Base-by-base conservation (phyloP, 2,797 vertebrate species). In the Tympanoctomys barrerae region DNA sequence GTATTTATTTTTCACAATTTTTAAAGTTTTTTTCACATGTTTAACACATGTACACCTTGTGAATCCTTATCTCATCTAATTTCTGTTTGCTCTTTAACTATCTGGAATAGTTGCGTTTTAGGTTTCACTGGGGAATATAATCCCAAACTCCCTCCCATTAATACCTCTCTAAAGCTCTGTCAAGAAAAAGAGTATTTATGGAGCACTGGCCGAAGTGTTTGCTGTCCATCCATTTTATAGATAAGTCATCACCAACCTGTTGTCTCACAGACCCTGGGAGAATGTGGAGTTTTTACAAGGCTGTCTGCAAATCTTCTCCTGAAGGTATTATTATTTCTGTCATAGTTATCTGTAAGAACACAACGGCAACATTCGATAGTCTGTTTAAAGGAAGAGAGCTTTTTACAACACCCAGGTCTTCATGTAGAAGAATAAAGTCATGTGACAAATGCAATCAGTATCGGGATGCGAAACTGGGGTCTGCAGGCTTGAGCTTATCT, bases 171-270 rank as follows among this genome's bases (percentile, higher is more conserved):
- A 42, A 64, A 57, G 66, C 81, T 54, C 61, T 70, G 78, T 59
- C 71, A 71, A 90, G 81, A 59, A 87, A 85, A 75, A 52, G 22
- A 19, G 2, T 82, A 54, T 88, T 94, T 90, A 77, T 71, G 81
- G 73, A 78, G 64, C n/a, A 73, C 3, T 22, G 62, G 36, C 66
- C 49, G 49, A 88, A 77, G 66, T 28, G 21, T 57, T 64, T 13
- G 73, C 9, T 19, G 49, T 59, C 77, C 92, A 42, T 86, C 62
- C 68, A 59, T 75, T 90, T 89, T 82, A 79, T n/a, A 88, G 96
- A 93, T 90, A 96, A 93, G 92, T 61, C 79, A 90, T 90, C 89
- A 49, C 39, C 92, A 85, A 79, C 79, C 90, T 96, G 94, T 90
- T 79, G 88, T 88, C 94, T 86, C n/a, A 6, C 36, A n/a, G 88